phyloP scores from a whole-genome alignment of 2,888 invertebrate species.

The Nipponacmea schrenckii region DNA sequence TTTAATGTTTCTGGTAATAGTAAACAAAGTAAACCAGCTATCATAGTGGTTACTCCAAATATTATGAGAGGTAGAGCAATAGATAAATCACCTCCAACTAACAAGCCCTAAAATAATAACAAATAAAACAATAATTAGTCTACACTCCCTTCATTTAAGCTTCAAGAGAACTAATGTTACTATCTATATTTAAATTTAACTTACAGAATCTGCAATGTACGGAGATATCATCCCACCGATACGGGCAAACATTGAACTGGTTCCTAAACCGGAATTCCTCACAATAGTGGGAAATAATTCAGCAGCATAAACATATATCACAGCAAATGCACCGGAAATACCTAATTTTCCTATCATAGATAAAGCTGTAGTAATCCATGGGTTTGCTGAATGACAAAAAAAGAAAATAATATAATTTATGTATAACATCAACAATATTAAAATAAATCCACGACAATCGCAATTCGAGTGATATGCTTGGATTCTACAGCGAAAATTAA shows the following conservation, averaged over 20 bases:
- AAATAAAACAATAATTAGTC: no score
- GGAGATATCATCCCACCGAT: constrained; percentile 87
- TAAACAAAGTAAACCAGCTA: constrained; percentile 76
- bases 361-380: background rate
- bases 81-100: constrained; percentile 22
- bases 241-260: constrained; percentile 84
- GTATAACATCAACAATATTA: background rate
- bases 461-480: no score
- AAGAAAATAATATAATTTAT: background rate
- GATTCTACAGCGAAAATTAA: no score
- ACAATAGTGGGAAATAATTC: constrained; percentile 23
- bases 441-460: background rate
- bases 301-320: constrained; percentile 16
- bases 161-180: no score
- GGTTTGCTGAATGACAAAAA: background rate
- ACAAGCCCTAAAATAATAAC: constrained; percentile 15
- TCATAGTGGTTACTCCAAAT: constrained; percentile 77
- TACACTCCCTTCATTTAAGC: no score
- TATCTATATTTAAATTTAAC: background rate
- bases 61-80: constrained; percentile 74
- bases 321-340: constrained; percentile 15
- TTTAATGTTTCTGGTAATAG: constrained; percentile 83
- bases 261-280: constrained; percentile 81
- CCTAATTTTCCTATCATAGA: constrained; percentile 20
- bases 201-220: constrained; percentile 73